Conservation (phyloP, 2,888 invertebrate genomes). For the Clepsis dumicolana region DNA sequence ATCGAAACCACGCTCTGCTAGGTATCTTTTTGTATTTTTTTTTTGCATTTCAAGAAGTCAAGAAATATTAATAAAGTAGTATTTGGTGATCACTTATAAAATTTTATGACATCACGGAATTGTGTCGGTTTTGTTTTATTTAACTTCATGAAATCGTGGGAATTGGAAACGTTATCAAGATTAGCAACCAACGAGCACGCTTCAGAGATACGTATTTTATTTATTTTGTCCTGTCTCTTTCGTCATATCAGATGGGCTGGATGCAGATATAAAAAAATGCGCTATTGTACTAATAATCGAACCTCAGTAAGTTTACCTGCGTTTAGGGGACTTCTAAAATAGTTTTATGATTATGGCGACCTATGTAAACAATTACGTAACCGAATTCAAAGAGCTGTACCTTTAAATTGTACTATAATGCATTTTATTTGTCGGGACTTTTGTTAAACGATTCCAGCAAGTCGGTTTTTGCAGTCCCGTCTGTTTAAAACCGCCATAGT, state of each 20-base stretch:
- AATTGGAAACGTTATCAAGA: conserved; percentile 12
- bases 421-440: conserved; percentile 41
- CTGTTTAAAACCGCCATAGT: conserved; percentile 66
- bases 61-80: neutral
- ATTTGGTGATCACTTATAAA: neutral
- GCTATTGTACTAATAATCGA: neutral
- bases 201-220: neutral
- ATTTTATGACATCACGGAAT: neutral
- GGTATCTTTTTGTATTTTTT: conserved; percentile 26
- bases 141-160: neutral
- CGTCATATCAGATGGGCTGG: neutral
- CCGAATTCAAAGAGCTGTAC: conserved; percentile 68
- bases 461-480: conserved; percentile 69
- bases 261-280: conserved; percentile 10
- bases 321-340: conserved; percentile 9
- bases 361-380: conserved; percentile 57
- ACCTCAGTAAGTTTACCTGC: conserved; percentile 24
- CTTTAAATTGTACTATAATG: conserved; percentile 47
- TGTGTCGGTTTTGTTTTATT: neutral
- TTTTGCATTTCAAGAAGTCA: neutral
- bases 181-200: conserved; percentile 9
- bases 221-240: neutral
- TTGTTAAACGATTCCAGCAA: conserved; percentile 62
- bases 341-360: conserved; percentile 30
- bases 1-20: conserved; percentile 93